Conservation (phyloP, 2,888 invertebrate species). For the Nomada hirtipes region DNA sequence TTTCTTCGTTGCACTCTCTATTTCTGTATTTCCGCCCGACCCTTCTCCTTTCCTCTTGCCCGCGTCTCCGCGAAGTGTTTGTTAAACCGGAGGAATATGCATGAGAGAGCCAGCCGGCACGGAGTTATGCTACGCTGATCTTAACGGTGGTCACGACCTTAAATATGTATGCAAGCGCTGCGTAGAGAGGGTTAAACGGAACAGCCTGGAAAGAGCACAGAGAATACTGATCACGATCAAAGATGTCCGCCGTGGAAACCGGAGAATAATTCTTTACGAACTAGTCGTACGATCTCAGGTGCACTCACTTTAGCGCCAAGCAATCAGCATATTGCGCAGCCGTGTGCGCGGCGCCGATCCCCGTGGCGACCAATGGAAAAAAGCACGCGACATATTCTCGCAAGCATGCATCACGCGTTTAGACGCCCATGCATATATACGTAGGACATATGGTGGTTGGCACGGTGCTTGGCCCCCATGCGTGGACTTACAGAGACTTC, state of each 20-base stretch:
- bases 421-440: constrained; percentile 80
- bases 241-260: background rate
- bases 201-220: constrained; percentile 11
- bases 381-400: constrained; percentile 64
- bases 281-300: background rate
- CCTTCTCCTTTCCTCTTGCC: constrained; percentile 52
- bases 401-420: constrained; percentile 54
- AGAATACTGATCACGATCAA: constrained; percentile 13
- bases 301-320: background rate
- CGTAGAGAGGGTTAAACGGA: constrained; percentile 48
- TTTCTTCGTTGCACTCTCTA: constrained; percentile 61
- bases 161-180: constrained; percentile 72
- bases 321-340: background rate
- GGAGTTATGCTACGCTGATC: constrained; percentile 81
- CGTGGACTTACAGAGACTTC: constrained; percentile 69
- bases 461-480: constrained; percentile 79
- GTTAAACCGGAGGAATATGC: constrained; percentile 81
- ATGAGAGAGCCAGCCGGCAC: constrained; percentile 76
- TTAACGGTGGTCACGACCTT: constrained; percentile 78
- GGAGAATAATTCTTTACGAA: background rate
- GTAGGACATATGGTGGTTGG: constrained; percentile 84
- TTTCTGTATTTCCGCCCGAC: constrained; percentile 50
- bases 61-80: constrained; percentile 71
- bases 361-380: background rate
- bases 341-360: background rate